Percentiles rank a stretch among this genome's conserved stretches.
Conservation (phyloP, 2,113 vertebrate genomes). For the Sminthopsis crassicaudata region DNA sequence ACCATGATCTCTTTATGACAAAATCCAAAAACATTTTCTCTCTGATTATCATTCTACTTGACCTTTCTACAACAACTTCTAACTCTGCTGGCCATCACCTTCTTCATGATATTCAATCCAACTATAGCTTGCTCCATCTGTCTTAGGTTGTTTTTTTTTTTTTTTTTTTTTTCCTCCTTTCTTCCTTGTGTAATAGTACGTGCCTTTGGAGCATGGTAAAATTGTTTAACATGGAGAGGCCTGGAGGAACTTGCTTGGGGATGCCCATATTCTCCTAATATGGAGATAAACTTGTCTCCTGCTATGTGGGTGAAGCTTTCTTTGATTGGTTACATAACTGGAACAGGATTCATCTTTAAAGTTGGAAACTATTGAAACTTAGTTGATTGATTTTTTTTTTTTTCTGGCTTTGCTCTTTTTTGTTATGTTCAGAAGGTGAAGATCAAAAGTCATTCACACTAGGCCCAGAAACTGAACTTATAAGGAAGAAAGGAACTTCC, state of each 20-base stretch:
- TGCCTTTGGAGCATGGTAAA: not conserved
- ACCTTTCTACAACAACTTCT: not conserved
- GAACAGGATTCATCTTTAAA: not conserved
- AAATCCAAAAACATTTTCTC: not conserved
- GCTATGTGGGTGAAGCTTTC: not conserved
- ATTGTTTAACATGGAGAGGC: not conserved
- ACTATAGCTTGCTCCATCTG: not conserved
- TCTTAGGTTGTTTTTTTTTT: rapidly evolving
- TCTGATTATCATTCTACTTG: not conserved
- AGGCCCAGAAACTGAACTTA: not conserved
- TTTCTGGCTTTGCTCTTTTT: not conserved
- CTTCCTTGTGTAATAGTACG: no score
- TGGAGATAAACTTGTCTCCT: not conserved
- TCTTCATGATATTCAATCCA: not conserved
- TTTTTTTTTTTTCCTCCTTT: no score
- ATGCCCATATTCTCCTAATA: not conserved
- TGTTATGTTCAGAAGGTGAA: not conserved
- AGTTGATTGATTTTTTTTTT: not conserved
- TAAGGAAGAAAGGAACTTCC: not conserved
- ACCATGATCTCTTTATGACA: not conserved
- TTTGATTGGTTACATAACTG: not conserved
- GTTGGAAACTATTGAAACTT: not conserved
- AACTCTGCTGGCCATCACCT: not conserved
- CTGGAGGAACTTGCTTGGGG: not conserved
- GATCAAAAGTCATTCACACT: no score